Percentiles rank a stretch among this genome's conserved stretches.
Conservation (phyloP, 2,888 invertebrate genomes). For the Seladonia tumulorum region DNA sequence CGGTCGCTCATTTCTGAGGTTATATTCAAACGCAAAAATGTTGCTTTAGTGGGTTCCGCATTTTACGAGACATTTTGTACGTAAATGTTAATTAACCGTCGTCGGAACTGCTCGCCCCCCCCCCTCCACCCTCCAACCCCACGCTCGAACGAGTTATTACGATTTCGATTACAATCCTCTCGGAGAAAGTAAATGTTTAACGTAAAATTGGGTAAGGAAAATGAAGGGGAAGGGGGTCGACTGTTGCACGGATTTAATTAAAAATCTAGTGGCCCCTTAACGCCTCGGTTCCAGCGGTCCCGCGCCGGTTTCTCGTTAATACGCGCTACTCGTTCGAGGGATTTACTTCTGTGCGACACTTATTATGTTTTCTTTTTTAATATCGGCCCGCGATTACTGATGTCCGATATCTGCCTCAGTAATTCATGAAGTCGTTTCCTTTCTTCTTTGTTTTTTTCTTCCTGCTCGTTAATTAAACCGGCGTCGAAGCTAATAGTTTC, state of each 20-base stretch:
- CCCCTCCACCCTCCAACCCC: not conserved
- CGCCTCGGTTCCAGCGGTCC: slow-evolving; percentile 9
- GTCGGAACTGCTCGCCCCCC: not conserved
- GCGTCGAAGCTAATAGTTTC: slow-evolving; percentile 5
- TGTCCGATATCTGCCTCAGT: not conserved
- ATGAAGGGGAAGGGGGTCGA: not conserved
- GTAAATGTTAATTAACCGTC: slow-evolving; percentile 4
- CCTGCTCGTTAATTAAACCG: slow-evolving; percentile 29
- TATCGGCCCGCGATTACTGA: slow-evolving; percentile 13
- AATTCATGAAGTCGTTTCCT: not conserved
- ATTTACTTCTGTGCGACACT: slow-evolving; percentile 22
- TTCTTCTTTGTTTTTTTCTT: not conserved
- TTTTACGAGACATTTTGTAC: not conserved
- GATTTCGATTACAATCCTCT: not conserved
- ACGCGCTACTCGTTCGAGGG: slow-evolving; percentile 6
- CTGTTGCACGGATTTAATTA: slow-evolving; percentile 39
- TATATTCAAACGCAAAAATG: not conserved
- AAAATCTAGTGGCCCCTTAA: slow-evolving; percentile 25
- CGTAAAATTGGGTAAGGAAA: slow-evolving; percentile 8
- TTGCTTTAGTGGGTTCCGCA: not conserved
- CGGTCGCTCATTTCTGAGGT: not conserved
- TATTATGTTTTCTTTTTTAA: slow-evolving; percentile 14
- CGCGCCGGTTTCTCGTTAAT: not conserved
- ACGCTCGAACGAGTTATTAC: not conserved
- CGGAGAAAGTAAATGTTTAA: slow-evolving; percentile 7